A percentile compares a stretch with the other conserved stretches of the same genome.
phyloP scores from a whole-genome alignment of 2,113 vertebrate species.

The Myrmecophaga tridactyla region DNA sequence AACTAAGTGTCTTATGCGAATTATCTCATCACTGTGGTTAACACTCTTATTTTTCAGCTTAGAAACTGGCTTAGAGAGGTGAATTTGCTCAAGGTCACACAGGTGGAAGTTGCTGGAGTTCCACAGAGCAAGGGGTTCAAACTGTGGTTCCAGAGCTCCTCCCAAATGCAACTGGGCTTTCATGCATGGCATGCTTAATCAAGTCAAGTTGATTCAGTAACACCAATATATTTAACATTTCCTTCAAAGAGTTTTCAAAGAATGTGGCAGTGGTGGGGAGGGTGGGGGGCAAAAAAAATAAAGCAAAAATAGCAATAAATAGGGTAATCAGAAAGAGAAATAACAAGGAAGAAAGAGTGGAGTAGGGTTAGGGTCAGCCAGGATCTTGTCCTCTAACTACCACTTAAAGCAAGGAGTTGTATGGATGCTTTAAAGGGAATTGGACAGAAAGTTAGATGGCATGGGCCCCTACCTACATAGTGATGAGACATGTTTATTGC shows the following conservation, averaged over 20 bases:
- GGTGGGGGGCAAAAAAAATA: not conserved
- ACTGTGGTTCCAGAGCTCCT: not conserved
- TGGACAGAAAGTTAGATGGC: not conserved
- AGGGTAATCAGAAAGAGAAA: not conserved
- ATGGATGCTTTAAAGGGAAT: not conserved
- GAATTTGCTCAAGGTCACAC: slow-evolving; percentile 51
- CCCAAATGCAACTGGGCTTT: not conserved
- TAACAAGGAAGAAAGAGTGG: not conserved
- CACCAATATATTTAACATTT: not conserved
- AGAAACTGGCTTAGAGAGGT: slow-evolving; percentile 43
- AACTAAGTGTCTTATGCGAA: slow-evolving; percentile 35
- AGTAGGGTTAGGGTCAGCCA: not conserved
- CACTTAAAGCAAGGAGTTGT: too few relatives aligned
- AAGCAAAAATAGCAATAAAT: not conserved
- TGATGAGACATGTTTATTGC: slow-evolving; percentile 22
- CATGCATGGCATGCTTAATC: not conserved
- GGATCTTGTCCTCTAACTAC: not conserved
- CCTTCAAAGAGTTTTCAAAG: slow-evolving; percentile 19
- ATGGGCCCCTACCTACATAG: not conserved
- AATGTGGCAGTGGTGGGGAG: not conserved
- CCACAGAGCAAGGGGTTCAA: not conserved
- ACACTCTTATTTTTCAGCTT: slow-evolving; percentile 41
- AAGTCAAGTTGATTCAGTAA: slow-evolving; percentile 1
- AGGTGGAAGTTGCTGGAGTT: slow-evolving; percentile 12
- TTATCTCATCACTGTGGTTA: slow-evolving; percentile 33